phyloP scores from a whole-genome alignment of 1,140 invertebrate species.

The Berghia stephanieae region DNA sequence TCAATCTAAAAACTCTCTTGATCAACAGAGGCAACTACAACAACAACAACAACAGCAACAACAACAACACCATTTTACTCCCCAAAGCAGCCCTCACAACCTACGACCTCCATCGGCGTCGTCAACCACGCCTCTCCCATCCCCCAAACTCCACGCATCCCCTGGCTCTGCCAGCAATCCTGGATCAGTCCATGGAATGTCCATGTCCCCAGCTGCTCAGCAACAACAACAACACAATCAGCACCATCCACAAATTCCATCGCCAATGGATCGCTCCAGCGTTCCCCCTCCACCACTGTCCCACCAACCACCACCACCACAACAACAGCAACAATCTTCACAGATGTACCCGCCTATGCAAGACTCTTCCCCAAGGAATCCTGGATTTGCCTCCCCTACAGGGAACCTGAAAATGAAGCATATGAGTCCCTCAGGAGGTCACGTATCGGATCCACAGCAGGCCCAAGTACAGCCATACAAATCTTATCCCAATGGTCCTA shows the following conservation, averaged over 20 bases:
- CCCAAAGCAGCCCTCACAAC: conserved; percentile 28
- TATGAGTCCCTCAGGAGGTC: conserved; percentile 59
- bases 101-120: conserved; percentile 17
- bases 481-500: conserved; percentile 21
- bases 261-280: conserved; percentile 24
- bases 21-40: conserved; percentile 22
- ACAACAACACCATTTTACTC: conserved; percentile 22
- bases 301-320: conserved; percentile 21
- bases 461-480: conserved; percentile 34
- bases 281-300: conserved; percentile 30
- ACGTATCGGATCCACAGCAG: conserved; percentile 60
- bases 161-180: conserved; percentile 31
- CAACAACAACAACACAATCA: conserved; percentile 25
- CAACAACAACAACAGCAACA: conserved; percentile 23
- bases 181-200: conserved; percentile 24
- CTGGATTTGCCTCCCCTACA: conserved; percentile 25
- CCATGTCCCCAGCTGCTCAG: conserved; percentile 30
- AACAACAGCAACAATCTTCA: conserved; percentile 16
- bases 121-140: conserved; percentile 29
- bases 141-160: conserved; percentile 28
- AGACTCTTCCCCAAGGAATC: conserved; percentile 4
- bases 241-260: conserved; percentile 20
- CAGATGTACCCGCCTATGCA: conserved; percentile 16
- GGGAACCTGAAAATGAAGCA: conserved; percentile 34
- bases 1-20: too few relatives aligned